A percentile compares a stretch with the other conserved stretches of the same genome.
Evolutionary conservation across 2,113 vertebrate genomes (phyloP).

Genomic region (Macquaria ambigua): DNA sequence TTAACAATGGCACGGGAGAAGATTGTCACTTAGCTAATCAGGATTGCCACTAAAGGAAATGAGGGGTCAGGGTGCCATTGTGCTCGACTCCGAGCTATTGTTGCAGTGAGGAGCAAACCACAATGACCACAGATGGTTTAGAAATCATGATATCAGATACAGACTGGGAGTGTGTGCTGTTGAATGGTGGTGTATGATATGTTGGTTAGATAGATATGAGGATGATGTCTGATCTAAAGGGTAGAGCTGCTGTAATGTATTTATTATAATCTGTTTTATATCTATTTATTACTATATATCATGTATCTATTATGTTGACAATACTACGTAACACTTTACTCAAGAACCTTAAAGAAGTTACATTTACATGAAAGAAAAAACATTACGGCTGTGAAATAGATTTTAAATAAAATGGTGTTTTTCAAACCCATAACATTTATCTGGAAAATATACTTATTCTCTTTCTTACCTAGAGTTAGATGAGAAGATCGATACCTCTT

Average conservation of each 20-base stretch:
- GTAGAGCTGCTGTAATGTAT: not conserved
- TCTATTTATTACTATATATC: not conserved
- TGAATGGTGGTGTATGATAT: conserved; percentile 23
- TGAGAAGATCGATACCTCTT: no score
- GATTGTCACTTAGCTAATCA: conserved; percentile 75
- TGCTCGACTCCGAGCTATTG: conserved; percentile 68
- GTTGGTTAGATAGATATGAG: conserved; percentile 9
- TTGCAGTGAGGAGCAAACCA: conserved; percentile 52
- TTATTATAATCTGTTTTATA: not conserved
- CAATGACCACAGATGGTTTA: conserved; percentile 65
- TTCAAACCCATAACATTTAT: no score
- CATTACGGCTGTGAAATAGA: no score
- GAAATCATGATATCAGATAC: conserved; percentile 52
- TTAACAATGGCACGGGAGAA: conserved; percentile 73
- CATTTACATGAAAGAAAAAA: no score
- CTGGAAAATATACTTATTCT: no score
- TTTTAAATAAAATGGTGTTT: no score
- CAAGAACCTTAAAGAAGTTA: no score
- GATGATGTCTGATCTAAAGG: conserved; percentile 9
- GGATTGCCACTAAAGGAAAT: conserved; percentile 73
- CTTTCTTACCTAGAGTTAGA: no score
- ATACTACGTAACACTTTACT: not conserved
- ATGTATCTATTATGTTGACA: not conserved
- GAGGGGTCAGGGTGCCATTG: conserved; percentile 74
- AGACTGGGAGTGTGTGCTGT: conserved; percentile 27